Evolutionary conservation across 1,140 invertebrate species (phyloP).

Genomic region (Lysiphlebus fabarum): DNA sequence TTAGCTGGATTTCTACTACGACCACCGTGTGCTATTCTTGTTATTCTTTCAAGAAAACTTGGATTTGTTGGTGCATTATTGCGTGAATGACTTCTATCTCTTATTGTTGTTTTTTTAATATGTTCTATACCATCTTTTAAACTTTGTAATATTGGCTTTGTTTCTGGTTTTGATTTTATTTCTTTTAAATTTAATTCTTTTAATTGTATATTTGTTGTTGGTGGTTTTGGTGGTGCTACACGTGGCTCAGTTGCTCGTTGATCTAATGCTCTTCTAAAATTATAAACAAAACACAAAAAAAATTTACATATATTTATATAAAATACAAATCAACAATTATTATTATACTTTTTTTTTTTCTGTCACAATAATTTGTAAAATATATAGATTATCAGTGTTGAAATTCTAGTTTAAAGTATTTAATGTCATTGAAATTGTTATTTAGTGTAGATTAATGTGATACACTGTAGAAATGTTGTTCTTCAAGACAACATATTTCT

Average conservation of each 20-base stretch:
- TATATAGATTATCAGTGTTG: too few relatives aligned
- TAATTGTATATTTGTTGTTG: constrained; percentile 33
- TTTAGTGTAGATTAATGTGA: too few relatives aligned
- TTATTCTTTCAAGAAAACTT: constrained; percentile 45
- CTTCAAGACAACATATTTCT: too few relatives aligned
- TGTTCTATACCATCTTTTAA: constrained; percentile 48
- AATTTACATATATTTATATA: not conserved
- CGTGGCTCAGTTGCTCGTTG: constrained; percentile 49
- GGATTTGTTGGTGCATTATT: constrained; percentile 29
- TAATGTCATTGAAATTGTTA: too few relatives aligned
- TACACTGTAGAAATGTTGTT: too few relatives aligned
- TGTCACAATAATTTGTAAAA: too few relatives aligned
- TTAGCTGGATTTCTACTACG: constrained; percentile 49
- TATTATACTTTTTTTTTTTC: too few relatives aligned
- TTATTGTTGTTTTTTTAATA: constrained; percentile 48
- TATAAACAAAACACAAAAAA: constrained; percentile 5
- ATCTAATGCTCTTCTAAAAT: constrained; percentile 49
- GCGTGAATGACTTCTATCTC: constrained; percentile 44
- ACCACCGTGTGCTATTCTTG: constrained; percentile 48
- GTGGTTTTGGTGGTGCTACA: constrained; percentile 46
- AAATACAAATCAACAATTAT: too few relatives aligned
- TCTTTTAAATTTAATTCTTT: constrained; percentile 48
- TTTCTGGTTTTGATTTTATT: constrained; percentile 48
- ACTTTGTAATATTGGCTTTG: constrained; percentile 49
- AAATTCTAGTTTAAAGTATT: too few relatives aligned